A percentile compares a stretch with the other conserved stretches of the same genome.
Conservation (phyloP, 2,797 vertebrate genomes). For the Phyllotis vaccarum region DNA sequence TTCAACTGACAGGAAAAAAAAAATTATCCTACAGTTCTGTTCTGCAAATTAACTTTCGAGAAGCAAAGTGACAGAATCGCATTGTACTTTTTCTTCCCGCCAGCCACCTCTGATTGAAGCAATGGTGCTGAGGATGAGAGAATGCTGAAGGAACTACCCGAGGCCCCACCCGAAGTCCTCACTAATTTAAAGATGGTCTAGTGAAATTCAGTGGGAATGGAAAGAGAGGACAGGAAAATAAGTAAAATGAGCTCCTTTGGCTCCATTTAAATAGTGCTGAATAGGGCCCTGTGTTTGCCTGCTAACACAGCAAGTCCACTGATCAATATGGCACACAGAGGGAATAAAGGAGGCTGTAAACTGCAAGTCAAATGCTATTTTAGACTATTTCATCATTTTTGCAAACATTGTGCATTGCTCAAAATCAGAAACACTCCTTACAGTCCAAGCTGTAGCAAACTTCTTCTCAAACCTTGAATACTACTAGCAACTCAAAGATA, state of each 20-base stretch:
- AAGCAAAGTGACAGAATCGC: slow-evolving; percentile 26
- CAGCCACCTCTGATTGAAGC: slow-evolving; percentile 24
- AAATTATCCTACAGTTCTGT: slow-evolving; percentile 24
- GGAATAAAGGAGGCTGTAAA: slow-evolving; percentile 46
- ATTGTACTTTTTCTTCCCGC: neutral
- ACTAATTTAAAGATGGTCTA: slow-evolving; percentile 42
- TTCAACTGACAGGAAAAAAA: slow-evolving; percentile 22
- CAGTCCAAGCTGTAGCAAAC: neutral
- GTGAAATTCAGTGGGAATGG: neutral
- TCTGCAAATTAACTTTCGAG: slow-evolving; percentile 61
- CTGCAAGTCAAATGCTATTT: slow-evolving; percentile 62
- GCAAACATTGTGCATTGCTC: neutral
- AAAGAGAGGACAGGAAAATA: slow-evolving; percentile 62
- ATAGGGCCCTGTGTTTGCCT: slow-evolving; percentile 67
- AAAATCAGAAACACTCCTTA: slow-evolving; percentile 29
- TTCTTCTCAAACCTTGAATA: slow-evolving; percentile 3
- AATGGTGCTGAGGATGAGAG: neutral
- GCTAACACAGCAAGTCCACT: slow-evolving; percentile 66
- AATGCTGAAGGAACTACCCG: neutral
- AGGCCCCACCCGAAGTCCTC: neutral
- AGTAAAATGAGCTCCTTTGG: slow-evolving; percentile 4
- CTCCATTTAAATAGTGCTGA: slow-evolving; percentile 71
- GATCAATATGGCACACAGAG: slow-evolving; percentile 29
- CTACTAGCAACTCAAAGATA: neutral
- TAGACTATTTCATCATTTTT: slow-evolving; percentile 65